Evolutionary conservation across 2,888 invertebrate species (phyloP), one percentile per base, ranked within the genome.

Genomic region (Calameuta idolon): DNA sequence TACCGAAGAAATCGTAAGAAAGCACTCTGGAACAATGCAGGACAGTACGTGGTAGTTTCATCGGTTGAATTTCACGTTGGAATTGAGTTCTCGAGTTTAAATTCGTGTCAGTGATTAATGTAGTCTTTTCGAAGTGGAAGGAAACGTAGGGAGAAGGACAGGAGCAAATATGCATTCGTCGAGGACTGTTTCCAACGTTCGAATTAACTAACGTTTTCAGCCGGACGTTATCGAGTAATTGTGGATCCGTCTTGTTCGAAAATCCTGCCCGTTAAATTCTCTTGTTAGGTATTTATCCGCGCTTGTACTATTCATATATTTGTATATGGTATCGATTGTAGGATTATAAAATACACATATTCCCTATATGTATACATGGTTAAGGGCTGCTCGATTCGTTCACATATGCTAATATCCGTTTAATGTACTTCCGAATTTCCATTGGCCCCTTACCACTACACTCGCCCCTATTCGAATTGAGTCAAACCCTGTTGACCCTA

Each of bases 201-300:
- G 71, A 9, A 40, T 40, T 40, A 40, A 77, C 68, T 75, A 34
- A 69, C 69, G 55, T 80, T 76, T 69, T 73, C 71, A 73, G 40
- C 23, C 40, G 55, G 55, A 76, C 83, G 81, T 83, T 83, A 85
- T 83, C 85, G 79, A 82, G 84, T 85, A 84, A 85, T 85, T 84
- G 83, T 79, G 80, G 69, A 12, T 69, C 80, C 79, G 84, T 83
- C 82, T 85, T 85, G 83, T 76, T 55, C 69, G 31, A 33, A 77
- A 76, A 76, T 81, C 74, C 76, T 77, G 34, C 71, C 81, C 55
- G 80, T 83, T 81, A 82, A 82, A 82, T 81, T 81, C 78, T 55
- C 80, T 69, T 69, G 30, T 73, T 78, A 75, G 79, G 75, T 80
- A 82, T 75, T 40, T 15, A 40, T 4, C 15, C 15, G 15, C 2